Conservation (phyloP, 2,797 vertebrate species). For the Hyperoplus lanceolatus region DNA sequence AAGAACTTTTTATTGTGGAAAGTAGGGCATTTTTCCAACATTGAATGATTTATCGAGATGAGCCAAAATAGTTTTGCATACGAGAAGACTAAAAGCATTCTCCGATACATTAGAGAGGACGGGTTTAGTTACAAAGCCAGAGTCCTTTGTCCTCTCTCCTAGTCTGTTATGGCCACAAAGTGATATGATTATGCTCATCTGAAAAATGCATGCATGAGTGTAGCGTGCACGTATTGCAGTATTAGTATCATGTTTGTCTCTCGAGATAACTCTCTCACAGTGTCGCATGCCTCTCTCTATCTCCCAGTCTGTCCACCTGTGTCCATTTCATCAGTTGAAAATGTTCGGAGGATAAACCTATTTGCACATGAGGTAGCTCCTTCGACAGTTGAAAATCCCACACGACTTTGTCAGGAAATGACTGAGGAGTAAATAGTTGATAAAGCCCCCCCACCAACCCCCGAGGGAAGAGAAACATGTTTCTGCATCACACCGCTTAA, state of each 20-base stretch:
- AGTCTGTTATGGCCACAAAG: slow-evolving; percentile 23
- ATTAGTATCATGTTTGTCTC: slow-evolving; percentile 22
- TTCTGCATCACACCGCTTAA: slow-evolving; percentile 1
- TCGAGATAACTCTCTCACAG: background rate
- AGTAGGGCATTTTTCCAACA: slow-evolving; percentile 42
- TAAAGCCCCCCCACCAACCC: slow-evolving; percentile 14
- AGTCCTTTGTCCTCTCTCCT: slow-evolving; percentile 15
- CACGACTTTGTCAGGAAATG: slow-evolving; percentile 26
- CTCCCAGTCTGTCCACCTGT: background rate
- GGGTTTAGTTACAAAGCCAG: slow-evolving; percentile 19
- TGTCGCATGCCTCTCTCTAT: background rate
- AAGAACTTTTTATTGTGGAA: slow-evolving; percentile 36
- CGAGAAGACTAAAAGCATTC: slow-evolving; percentile 59
- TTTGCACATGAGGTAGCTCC: slow-evolving; percentile 16
- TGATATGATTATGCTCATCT: slow-evolving; percentile 50
- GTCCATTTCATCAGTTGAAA: slow-evolving; percentile 35
- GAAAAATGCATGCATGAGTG: slow-evolving; percentile 12
- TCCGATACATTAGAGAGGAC: slow-evolving; percentile 32
- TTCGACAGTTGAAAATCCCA: slow-evolving; percentile 32
- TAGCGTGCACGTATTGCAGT: background rate
- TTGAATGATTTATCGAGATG: slow-evolving; percentile 65
- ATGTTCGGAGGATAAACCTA: slow-evolving; percentile 24
- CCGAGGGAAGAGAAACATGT: slow-evolving; percentile 15
- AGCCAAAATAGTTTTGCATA: slow-evolving; percentile 64
- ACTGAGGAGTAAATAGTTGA: slow-evolving; percentile 37